Percentiles rank a stretch among this genome's conserved stretches.
phyloP scores from a whole-genome alignment of 2,113 vertebrate genomes.

The Ceyx melanurus region DNA sequence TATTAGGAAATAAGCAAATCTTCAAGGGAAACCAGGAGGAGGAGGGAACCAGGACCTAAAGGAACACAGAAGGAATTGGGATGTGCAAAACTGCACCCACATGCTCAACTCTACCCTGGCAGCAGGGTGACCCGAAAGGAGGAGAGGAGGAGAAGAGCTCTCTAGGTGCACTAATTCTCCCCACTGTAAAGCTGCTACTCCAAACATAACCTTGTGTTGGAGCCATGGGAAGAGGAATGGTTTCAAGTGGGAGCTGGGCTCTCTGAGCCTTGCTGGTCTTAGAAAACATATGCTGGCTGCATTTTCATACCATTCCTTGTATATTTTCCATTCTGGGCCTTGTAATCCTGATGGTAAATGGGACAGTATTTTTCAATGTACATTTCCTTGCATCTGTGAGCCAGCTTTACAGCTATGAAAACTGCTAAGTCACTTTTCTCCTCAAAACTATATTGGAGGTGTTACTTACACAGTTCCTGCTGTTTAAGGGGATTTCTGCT shows the following conservation, averaged over 20 bases:
- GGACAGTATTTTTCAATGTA: neutral
- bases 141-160: neutral
- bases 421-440: constrained; percentile 53
- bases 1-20: neutral
- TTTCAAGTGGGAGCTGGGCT: neutral
- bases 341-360: constrained; percentile 4
- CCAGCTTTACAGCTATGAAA: constrained; percentile 53
- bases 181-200: neutral
- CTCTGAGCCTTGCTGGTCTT: neutral
- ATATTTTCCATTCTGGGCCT: neutral
- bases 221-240: neutral
- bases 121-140: neutral
- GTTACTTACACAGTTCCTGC: constrained; percentile 34
- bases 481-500: constrained; percentile 24
- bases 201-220: neutral
- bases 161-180: neutral
- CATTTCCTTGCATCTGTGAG: constrained; percentile 8
- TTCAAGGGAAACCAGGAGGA: neutral
- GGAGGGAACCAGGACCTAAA: neutral
- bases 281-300: neutral
- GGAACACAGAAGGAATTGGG: neutral
- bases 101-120: neutral
- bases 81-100: neutral
- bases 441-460: constrained; percentile 2
- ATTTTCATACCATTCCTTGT: neutral